These are phyloP conservation scores for Puntigrus tetrazona DNA, from an alignment of 2,113 vertebrate genomes.

Conservation along the genomic window DNA sequence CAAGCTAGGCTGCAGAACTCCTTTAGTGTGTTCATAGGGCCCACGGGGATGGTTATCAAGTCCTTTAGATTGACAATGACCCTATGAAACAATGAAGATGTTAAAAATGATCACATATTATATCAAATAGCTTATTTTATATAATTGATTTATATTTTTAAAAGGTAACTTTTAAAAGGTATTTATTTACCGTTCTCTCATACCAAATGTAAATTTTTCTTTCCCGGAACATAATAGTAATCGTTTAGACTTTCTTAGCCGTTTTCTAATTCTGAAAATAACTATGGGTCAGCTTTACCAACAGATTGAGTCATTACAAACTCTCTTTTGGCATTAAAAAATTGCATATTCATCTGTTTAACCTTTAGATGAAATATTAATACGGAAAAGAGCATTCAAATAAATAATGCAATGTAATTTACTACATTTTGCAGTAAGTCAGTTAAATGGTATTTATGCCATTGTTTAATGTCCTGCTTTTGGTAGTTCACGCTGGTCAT, in stretches of 20 bases:
- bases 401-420: too few relatives aligned
- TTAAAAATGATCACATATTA: neutral
- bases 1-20: conserved; percentile 95
- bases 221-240: neutral
- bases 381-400: too few relatives aligned
- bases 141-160: neutral
- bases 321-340: neutral
- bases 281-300: neutral
- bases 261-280: too few relatives aligned
- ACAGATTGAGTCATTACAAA: neutral
- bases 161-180: too few relatives aligned
- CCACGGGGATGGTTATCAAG: conserved; percentile 89
- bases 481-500: too few relatives aligned
- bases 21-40: conserved; percentile 79
- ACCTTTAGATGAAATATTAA: too few relatives aligned
- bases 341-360: too few relatives aligned
- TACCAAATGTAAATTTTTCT: neutral
- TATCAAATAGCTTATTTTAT: too few relatives aligned
- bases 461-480: too few relatives aligned
- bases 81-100: conserved; percentile 68
- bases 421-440: too few relatives aligned
- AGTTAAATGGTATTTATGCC: too few relatives aligned
- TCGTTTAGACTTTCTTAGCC: neutral
- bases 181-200: neutral
- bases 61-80: conserved; percentile 92